Base-by-base conservation (phyloP, 2,797 vertebrate species). In the Selene dorsalis region DNA sequence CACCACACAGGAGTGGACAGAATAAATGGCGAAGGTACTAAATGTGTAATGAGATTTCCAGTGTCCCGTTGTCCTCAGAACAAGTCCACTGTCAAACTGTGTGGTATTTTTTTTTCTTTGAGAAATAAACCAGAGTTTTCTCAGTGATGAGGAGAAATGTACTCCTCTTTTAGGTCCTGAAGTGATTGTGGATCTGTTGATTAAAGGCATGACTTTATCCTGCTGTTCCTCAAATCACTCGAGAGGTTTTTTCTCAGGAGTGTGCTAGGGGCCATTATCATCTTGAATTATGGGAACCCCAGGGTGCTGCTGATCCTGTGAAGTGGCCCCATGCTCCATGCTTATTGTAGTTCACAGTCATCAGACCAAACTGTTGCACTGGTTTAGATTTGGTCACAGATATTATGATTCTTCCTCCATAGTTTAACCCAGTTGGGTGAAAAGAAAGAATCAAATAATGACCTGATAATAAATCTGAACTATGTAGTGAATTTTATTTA, bases 231-330 rank as follows among this genome's bases (percentile, higher is more conserved):
- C 32, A 80, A 87, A 72, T 75, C 59, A 11, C 77, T 77, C 30
- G 58, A 38, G 66, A 70, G 60, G n/a, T 55, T 82, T 78, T 77
- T 64, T 67, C 13, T 67, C 13, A 35, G 57, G 30, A 30, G 55
- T 38, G 20, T 59, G 69, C 83, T 61, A 68, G 66, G 47, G 20
- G 1, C 68, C 65, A 84, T 88, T 82, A 88, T 77, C 16, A 47
- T 75, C 69, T 73, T 85, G 78, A 85, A 77, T 80, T 82, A 83
- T 82, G 26, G 56, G 58, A 77, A 66, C 71, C 82, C 75, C 66
- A 35, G 63, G 73, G 87, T 71, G 71, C 39, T 58, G 53, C 63
- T 63, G 65, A 77, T 75, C 81, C 81, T 66, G 69, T 82, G 60
- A 68, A 88, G 79, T 73, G 61, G 80, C 56, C 64, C 74, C 66